Base-by-base conservation (phyloP, 2,888 invertebrate genomes). In the Anthophora plumipes region DNA sequence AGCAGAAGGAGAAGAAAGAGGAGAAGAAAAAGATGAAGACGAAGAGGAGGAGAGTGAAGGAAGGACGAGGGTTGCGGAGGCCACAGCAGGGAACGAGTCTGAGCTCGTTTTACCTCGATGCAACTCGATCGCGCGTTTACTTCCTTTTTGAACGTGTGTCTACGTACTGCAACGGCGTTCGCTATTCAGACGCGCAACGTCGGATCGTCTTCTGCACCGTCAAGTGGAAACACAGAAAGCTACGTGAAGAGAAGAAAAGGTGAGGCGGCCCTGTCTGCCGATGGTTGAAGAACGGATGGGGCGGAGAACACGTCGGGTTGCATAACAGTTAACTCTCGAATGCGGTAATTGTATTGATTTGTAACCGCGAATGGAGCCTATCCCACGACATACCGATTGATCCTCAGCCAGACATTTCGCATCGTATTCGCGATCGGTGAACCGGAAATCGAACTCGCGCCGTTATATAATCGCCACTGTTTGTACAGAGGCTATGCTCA, bases 161-260 rank as follows among this genome's bases (percentile, higher is more conserved):
- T 70, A 63, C 61, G 74, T 72, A 76, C 74, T 72, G 72, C 78
- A 60, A 70, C 73, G 72, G 57, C 78, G 81, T 77, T 84, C 84
- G 60, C 78, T 73, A 86, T 86, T 82, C 77, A 80, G 77, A 77
- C 79, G 71, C 64, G 80, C 78, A 79, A 74, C 77, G 72, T 17
- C 69, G 76, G 75, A 82, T 86, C 85, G 80, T 71, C 76, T 86
- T 86, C 86, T 80, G 77, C 85, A 46, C 84, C 72, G 77, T 76
- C 80, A 80, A 82, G 82, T 71, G 82, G 84, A 86, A 86, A 86
- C 76, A 86, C 76, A 73, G 82, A 86, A 84, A 86, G 84, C 82
- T 78, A 66, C 72, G 82, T 54, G 60, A 59, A 25, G 61, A 50
- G 70, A 71, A 71, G 80, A 78, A 83, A 77, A 67, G 67, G 71